Evolutionary conservation across 1,140 invertebrate genomes (phyloP).

Genomic region (Conopomorpha cramerella): DNA sequence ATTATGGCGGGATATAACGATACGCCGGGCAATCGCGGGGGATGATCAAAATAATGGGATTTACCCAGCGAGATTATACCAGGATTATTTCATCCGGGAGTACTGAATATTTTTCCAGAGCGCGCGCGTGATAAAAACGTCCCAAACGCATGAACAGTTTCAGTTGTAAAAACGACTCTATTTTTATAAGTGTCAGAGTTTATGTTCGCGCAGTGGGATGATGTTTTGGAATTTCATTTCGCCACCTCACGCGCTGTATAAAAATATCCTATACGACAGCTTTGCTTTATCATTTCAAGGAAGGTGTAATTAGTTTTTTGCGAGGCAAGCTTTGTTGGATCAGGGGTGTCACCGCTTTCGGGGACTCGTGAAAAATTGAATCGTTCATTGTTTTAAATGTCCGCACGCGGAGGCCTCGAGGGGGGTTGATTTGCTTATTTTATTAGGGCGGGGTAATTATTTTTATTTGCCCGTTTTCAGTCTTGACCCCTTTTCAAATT

Average conservation of each 20-base stretch:
- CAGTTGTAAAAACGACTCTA: too few relatives aligned
- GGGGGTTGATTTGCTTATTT: constrained; percentile 12
- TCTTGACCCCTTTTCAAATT: too few relatives aligned
- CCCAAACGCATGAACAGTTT: too few relatives aligned
- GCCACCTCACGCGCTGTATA: constrained; percentile 28
- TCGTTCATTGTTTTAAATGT: constrained; percentile 52
- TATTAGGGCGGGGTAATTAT: too few relatives aligned
- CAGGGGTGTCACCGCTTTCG: too few relatives aligned
- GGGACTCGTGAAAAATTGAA: constrained; percentile 44
- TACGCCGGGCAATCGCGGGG: constrained; percentile 15
- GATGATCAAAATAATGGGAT: constrained; percentile 58
- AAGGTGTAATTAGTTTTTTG: constrained; percentile 52
- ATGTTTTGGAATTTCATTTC: constrained; percentile 41
- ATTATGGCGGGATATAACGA: background rate
- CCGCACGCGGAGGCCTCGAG: constrained; percentile 22
- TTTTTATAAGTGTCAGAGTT: too few relatives aligned
- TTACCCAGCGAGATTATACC: constrained; percentile 52
- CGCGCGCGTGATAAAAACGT: too few relatives aligned
- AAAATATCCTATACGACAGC: constrained; percentile 55
- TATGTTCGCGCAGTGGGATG: too few relatives aligned
- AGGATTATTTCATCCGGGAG: constrained; percentile 59
- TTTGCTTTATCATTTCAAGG: constrained; percentile 57
- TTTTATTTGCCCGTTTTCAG: too few relatives aligned
- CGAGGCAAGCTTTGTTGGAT: constrained; percentile 29
- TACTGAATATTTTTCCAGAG: constrained; percentile 27